Conservation (phyloP, 2,797 vertebrate species). For the Anguilla megastoma region DNA sequence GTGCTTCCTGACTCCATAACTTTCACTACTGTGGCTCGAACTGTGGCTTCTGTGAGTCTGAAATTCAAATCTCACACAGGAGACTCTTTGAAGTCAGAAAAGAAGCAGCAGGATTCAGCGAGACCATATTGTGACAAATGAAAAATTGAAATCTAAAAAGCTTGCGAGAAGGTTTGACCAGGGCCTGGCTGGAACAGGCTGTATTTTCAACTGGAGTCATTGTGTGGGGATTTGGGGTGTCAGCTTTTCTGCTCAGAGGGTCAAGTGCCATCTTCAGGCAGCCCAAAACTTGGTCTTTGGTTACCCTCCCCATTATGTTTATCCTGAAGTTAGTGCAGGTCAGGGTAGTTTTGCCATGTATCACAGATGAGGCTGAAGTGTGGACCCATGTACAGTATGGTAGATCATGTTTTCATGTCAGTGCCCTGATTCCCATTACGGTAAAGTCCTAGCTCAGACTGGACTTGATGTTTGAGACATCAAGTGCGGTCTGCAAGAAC, state of each 20-base stretch:
- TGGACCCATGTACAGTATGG: neutral
- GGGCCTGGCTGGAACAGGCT: neutral
- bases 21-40: slow-evolving; percentile 45
- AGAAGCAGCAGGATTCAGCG: neutral
- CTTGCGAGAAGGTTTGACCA: neutral
- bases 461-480: slow-evolving; percentile 20
- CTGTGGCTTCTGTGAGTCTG: slow-evolving; percentile 28
- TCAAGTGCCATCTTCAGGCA: neutral
- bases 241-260: neutral
- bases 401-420: neutral
- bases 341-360: neutral
- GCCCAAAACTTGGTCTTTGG: neutral
- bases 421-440: neutral
- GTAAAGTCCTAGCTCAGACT: slow-evolving; percentile 6
- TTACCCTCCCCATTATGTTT: neutral
- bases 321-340: neutral
- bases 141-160: neutral
- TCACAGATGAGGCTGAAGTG: neutral
- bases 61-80: slow-evolving; percentile 20
- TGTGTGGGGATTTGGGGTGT: neutral
- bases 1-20: slow-evolving; percentile 56
- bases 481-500: neutral
- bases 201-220: neutral
- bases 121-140: neutral
- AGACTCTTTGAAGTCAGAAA: neutral